Evolutionary conservation across 1,140 invertebrate genomes (phyloP).

Genomic region (Telenomus remus): DNA sequence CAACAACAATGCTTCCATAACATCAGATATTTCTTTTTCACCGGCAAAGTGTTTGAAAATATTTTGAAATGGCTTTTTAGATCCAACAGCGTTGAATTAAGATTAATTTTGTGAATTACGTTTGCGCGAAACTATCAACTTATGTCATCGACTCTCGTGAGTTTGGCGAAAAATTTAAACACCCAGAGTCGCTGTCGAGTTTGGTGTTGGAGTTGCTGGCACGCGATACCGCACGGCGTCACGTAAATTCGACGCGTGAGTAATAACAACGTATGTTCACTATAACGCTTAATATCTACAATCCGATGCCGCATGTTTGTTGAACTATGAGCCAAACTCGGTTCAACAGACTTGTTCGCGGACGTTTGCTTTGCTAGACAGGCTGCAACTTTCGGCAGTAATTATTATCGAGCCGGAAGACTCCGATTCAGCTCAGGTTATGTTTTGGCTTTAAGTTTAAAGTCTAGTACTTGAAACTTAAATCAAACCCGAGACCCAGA

Average conservation of each 20-base stretch:
- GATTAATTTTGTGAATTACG: conserved; percentile 27
- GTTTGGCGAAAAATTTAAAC: conserved; percentile 18
- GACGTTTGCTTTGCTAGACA: conserved; percentile 51
- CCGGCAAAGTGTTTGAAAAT: too few species aligned
- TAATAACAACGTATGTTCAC: conserved; percentile 45
- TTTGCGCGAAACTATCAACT: conserved; percentile 38
- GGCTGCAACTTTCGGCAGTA: conserved; percentile 52
- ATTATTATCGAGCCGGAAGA: conserved; percentile 47
- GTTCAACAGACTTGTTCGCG: conserved; percentile 56
- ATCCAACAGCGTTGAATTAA: conserved; percentile 25
- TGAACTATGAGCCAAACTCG: conserved; percentile 60
- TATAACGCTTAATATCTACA: conserved; percentile 48
- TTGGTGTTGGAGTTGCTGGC: conserved; percentile 64
- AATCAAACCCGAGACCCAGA: conserved; percentile 37
- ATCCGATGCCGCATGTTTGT: conserved; percentile 44
- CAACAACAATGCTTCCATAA: too few species aligned
- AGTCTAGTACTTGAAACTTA: conserved; percentile 27
- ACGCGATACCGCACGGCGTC: conserved; percentile 66
- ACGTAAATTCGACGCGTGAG: conserved; percentile 62
- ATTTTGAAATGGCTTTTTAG: neutral
- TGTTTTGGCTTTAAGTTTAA: conserved; percentile 36
- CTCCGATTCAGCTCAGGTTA: conserved; percentile 14
- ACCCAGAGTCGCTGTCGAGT: conserved; percentile 15
- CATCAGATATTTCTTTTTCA: too few species aligned
- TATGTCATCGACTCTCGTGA: conserved; percentile 49